Evolutionary conservation across 2,888 invertebrate genomes (phyloP).

Genomic region (Rhagonycha fulva): DNA sequence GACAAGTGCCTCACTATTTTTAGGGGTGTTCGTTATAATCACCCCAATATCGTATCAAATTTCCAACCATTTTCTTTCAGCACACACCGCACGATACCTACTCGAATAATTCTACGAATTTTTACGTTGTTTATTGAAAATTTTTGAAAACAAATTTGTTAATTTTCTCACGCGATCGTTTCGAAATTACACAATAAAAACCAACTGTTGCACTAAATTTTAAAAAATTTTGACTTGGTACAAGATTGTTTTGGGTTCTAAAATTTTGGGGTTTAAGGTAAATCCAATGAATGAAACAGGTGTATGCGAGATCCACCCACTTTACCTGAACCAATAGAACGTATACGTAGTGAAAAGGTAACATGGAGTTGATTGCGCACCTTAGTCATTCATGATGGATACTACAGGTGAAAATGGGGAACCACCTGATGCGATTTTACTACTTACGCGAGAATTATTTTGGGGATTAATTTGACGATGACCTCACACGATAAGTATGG

Average conservation of each 20-base stretch:
- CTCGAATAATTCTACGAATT: not conserved
- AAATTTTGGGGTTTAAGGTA: not conserved
- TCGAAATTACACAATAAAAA: not conserved
- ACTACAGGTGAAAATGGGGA: conserved; percentile 20
- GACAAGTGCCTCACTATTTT: conserved; percentile 1
- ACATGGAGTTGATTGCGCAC: conserved; percentile 4
- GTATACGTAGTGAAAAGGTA: conserved; percentile 20
- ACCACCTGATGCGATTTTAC: conserved; percentile 32
- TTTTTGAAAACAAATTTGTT: not conserved
- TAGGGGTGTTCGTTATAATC: not conserved
- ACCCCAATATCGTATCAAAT: not conserved
- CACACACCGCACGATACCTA: not conserved
- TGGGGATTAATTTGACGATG: conserved; percentile 28
- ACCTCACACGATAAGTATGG: conserved; percentile 33
- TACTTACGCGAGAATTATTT: not conserved
- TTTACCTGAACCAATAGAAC: conserved; percentile 39
- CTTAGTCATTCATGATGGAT: conserved; percentile 5
- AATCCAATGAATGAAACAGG: conserved; percentile 30
- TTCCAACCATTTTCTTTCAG: not conserved
- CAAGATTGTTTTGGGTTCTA: not conserved
- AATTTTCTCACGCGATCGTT: not conserved
- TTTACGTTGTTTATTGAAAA: no score
- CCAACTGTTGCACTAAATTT: conserved; percentile 1
- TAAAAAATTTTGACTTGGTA: not conserved
- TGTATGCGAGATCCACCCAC: conserved; percentile 35